Evolutionary conservation across 2,797 vertebrate species (phyloP), one percentile per base, ranked within the genome.

Genomic region (Psittacula echo): DNA sequence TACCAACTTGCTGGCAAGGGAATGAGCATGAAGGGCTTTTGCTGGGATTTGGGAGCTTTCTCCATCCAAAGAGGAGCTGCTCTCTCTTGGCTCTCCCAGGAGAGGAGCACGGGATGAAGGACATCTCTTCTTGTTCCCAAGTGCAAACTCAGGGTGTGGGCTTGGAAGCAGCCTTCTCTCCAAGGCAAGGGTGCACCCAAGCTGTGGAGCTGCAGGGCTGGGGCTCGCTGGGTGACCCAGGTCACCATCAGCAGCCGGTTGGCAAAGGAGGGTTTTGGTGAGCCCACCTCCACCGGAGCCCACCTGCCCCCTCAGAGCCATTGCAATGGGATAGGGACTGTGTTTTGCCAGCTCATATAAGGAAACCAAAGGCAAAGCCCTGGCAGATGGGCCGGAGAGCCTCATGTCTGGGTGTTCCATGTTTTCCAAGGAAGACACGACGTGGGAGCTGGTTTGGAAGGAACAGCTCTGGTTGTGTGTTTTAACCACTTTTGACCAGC

Each of bases 221-320:
- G 0, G 42, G 3, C 53, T 47, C 3, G 0, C 34, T 2, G 0
- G 12, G 9, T 0, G 4, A 4, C 13, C 53, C 1, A 3, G 17
- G 0, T 5, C 29, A 17, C 29, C 17, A 44, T 21, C 48, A 11
- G 51, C 58, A 10, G 5, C 0, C 5, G 32, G 18, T 8, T 70
- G 68, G 26, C 9, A 18, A 80, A 51, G 60, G 64, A 45, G 23
- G 9, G 3, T 22, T 61, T 47, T 14, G 27, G 30, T 10, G 26
- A 86, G 47, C 2, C 17, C 1, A 0, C 13, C 23, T 44, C 15
- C 26, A 64, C 30, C 4, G 0, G 9, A 45, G 74, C 10, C 24
- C 22, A 3, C 26, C 32, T 15, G 19, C 22, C 26, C 8, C 4
- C 23, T 53, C 51, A 3, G 42, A 37, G 74, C 50, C 39, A 3